Base-by-base conservation (phyloP, 2,888 invertebrate species). In the Scrobipalpa atriplicella region DNA sequence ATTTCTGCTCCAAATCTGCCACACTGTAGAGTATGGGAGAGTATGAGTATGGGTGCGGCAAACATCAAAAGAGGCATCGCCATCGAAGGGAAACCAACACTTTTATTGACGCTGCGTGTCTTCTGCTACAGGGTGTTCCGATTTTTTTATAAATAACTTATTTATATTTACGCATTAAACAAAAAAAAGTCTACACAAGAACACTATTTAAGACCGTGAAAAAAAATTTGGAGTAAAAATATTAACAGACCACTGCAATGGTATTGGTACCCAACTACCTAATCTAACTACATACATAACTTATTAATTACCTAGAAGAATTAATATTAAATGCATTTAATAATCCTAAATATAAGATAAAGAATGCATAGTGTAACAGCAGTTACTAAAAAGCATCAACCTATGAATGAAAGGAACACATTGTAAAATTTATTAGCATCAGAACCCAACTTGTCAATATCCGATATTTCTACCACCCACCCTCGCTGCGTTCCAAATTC, bases 31-130 rank as follows among this genome's bases (percentile, higher is more conserved):
- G 56, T 56, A 52, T 56, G 21, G 13, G 21, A 56, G 29, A 29
- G 54, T 29, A 29, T 29, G 29, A 21, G 47, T 7, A n/a, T n/a
- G 56, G 41, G 61, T n/a, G n/a, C 61, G 61, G 61, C 61, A 80
- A 83, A 85, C 85, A 83, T 88, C 86, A 86, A 87, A 86, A 79
- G 84, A 82, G 75, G 73, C 72, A 71, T 75, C 61, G 18, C 61
- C 9, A 78, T 81, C 68, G 71, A 75, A 83, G 80, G 80, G 83
- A 82, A 81, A 80, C 82, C 82, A 73, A 81, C 77, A 77, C 75
- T 81, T 84, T 82, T 87, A 86, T 87, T 83, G 84, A 81, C 41
- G 16, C 80, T 72, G 77, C 80, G 83, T 83, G 83, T 80, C 81
- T 80, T 76, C 74, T 73, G 67, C 68, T 73, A 80, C 78, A 78